A percentile compares a stretch with the other conserved stretches of the same genome.
phyloP scores from a whole-genome alignment of 2,888 invertebrate species.

The Ametastegia equiseti region DNA sequence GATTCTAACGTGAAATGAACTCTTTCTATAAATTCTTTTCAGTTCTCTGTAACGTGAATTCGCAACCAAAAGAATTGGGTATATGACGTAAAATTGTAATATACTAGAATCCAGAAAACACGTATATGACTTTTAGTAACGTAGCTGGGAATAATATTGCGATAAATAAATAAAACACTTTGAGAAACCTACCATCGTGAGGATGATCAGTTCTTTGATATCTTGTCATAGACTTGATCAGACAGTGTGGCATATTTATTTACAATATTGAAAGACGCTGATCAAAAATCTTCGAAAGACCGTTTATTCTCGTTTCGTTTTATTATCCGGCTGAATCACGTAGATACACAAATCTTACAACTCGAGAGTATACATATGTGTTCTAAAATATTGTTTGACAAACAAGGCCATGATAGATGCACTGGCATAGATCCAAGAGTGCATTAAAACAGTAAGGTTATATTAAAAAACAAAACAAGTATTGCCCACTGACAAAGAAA shows the following conservation, averaged over 20 bases:
- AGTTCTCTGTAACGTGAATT: too few relatives aligned
- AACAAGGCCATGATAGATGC: constrained; percentile 6
- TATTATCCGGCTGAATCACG: not conserved
- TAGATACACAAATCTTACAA: not conserved
- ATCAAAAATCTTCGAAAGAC: not conserved
- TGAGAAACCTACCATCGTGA: constrained; percentile 59
- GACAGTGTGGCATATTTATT: constrained; percentile 67
- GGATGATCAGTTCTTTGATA: constrained; percentile 58
- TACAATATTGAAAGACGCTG: not conserved
- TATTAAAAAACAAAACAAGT: not conserved
- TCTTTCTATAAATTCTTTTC: too few relatives aligned
- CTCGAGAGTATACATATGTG: not conserved
- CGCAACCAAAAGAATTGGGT: too few relatives aligned
- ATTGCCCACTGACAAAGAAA: not conserved
- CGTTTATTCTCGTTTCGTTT: not conserved
- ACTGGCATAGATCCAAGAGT: constrained; percentile 4
- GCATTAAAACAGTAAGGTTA: not conserved
- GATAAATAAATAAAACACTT: not conserved
- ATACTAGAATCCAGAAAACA: not conserved
- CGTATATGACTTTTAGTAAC: not conserved
- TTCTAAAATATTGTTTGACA: constrained; percentile 31
- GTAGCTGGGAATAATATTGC: not conserved
- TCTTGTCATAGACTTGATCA: constrained; percentile 68
- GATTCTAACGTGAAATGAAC: not conserved
- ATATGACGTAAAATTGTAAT: constrained; percentile 10